Conservation (phyloP, 2,113 vertebrate genomes). For the Hemichromis elongatus region DNA sequence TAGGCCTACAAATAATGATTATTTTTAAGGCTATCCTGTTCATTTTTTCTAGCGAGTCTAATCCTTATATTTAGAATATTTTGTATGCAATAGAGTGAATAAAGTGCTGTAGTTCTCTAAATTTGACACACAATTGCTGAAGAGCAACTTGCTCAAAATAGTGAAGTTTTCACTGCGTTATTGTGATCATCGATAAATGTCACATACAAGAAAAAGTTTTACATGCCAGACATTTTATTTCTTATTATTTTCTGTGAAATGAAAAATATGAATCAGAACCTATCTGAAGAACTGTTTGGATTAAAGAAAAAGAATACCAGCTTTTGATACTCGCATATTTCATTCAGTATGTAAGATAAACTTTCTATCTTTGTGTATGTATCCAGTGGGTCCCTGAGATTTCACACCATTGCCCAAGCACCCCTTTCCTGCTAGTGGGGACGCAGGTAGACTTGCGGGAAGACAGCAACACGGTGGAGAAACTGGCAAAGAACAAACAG, state of each 20-base stretch:
- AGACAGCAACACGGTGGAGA: slow-evolving; percentile 93
- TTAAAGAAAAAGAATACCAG: background rate
- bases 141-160: background rate
- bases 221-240: background rate
- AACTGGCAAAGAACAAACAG: slow-evolving; percentile 99
- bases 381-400: slow-evolving; percentile 97
- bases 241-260: background rate
- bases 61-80: background rate
- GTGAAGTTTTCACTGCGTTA: background rate
- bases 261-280: background rate
- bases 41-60: background rate
- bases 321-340: background rate
- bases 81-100: background rate
- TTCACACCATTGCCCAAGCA: slow-evolving; percentile 97
- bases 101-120: background rate
- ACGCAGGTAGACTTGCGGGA: slow-evolving; percentile 96
- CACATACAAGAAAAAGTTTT: background rate
- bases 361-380: background rate
- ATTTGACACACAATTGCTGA: background rate
- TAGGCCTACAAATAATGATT: background rate
- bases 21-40: background rate
- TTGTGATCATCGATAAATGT: background rate
- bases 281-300: background rate
- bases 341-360: background rate
- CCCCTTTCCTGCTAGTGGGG: slow-evolving; percentile 95